Evolutionary conservation across 2,797 vertebrate genomes (phyloP).

Genomic region (Gallinago stenura): DNA sequence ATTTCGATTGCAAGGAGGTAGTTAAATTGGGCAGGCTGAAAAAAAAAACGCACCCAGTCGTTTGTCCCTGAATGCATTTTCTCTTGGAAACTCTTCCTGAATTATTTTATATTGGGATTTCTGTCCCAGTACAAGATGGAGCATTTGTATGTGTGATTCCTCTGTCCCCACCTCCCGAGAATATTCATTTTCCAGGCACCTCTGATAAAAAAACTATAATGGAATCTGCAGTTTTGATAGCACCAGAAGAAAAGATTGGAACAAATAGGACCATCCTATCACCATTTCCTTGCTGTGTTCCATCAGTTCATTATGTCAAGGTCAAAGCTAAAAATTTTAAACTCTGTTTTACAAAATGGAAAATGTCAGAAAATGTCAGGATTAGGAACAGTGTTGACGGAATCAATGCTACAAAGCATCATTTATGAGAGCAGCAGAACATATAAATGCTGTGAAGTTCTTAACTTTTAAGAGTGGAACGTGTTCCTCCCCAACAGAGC

Average conservation of each 20-base stretch:
- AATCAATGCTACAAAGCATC: slow-evolving; percentile 23
- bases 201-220: slow-evolving; percentile 1
- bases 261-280: neutral
- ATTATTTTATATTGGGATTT: neutral
- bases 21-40: neutral
- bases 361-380: slow-evolving; percentile 38
- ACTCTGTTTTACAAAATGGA: slow-evolving; percentile 13
- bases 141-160: neutral
- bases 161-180: neutral
- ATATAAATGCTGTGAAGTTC: neutral
- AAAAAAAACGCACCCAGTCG: neutral
- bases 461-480: neutral
- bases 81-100: neutral
- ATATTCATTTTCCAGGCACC: neutral
- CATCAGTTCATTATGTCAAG: slow-evolving; percentile 35
- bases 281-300: slow-evolving; percentile 14
- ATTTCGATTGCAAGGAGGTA: neutral
- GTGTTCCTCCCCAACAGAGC: neutral
- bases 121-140: neutral
- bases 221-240: neutral
- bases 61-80: neutral
- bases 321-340: slow-evolving; percentile 31
- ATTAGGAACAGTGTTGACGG: slow-evolving; percentile 3
- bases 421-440: neutral
- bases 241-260: neutral